A percentile compares a stretch with the other conserved stretches of the same genome.
These are phyloP conservation scores for Diorhabda sublineata DNA, from an alignment of 1,140 invertebrate genomes.

Conservation along the genomic window DNA sequence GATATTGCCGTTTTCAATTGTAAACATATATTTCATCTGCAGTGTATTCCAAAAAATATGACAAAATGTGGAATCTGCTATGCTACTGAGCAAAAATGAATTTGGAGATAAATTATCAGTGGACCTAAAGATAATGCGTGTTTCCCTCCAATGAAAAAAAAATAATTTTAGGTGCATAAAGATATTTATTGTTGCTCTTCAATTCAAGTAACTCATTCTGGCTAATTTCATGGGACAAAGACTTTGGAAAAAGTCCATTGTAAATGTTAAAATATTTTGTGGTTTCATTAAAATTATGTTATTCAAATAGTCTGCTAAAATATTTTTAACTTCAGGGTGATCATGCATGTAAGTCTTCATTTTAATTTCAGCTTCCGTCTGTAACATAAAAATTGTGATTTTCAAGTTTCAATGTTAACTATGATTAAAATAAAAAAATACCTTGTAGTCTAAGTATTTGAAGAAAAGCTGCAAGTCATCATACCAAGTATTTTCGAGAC, in stretches of 20 bases:
- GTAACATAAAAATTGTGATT: constrained; percentile 21
- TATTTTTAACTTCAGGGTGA: constrained; percentile 53
- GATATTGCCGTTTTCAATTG: constrained; percentile 79
- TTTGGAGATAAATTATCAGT: no score
- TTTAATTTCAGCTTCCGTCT: constrained; percentile 49
- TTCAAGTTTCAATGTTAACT: constrained; percentile 4
- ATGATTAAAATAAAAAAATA: constrained; percentile 34
- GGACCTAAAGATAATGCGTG: no score
- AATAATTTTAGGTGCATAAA: no score
- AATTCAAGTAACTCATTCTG: background rate
- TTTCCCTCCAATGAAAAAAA: no score
- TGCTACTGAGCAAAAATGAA: constrained; percentile 26
- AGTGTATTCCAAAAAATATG: constrained; percentile 61
- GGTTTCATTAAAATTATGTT: constrained; percentile 57
- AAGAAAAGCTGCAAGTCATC: constrained; percentile 56
- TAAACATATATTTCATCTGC: constrained; percentile 83
- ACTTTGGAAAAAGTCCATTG: constrained; percentile 55
- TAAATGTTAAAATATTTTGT: constrained; percentile 55
- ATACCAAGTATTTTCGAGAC: constrained; percentile 50
- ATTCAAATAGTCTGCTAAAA: constrained; percentile 58
- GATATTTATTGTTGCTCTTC: no score
- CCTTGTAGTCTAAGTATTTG: constrained; percentile 59
- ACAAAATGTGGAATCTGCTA: constrained; percentile 41
- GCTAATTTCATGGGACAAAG: constrained; percentile 41
- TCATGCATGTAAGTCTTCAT: constrained; percentile 53